These are phyloP conservation scores for Caenorhabditis sp. DNA, from an alignment of 2,888 invertebrate species.

Conservation along the genomic window DNA sequence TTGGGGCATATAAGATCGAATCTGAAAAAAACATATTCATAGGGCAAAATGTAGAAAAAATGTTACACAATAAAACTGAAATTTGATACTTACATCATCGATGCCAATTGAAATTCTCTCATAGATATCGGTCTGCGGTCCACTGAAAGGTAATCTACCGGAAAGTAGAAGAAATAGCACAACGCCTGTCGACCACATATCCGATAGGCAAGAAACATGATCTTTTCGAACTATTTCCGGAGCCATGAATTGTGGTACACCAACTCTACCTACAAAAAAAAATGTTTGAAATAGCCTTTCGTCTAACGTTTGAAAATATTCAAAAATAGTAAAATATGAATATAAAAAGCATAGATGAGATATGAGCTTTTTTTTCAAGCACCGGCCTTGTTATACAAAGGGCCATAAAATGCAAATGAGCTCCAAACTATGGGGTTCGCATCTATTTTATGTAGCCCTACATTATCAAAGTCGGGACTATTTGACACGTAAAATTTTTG, in stretches of 20 bases:
- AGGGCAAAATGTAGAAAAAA: neutral
- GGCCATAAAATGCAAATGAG: too few relatives aligned
- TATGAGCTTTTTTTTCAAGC: too few relatives aligned
- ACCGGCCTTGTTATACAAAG: too few relatives aligned
- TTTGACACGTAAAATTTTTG: too few relatives aligned
- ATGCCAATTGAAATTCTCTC: constrained; percentile 79
- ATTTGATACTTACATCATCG: constrained; percentile 69
- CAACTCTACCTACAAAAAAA: constrained; percentile 78
- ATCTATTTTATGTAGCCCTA: too few relatives aligned
- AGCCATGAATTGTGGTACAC: constrained; percentile 96
- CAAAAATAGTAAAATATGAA: too few relatives aligned
- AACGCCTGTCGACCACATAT: constrained; percentile 93
- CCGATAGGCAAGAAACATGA: constrained; percentile 78
- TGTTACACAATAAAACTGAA: constrained; percentile 4
- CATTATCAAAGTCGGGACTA: too few relatives aligned
- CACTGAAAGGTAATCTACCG: constrained; percentile 92
- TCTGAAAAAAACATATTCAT: constrained; percentile 17
- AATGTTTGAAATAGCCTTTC: too few relatives aligned
- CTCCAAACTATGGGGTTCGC: too few relatives aligned
- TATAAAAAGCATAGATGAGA: too few relatives aligned
- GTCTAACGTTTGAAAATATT: neutral
- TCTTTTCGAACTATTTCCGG: constrained; percentile 84
- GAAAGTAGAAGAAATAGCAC: constrained; percentile 90
- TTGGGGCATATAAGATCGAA: constrained; percentile 71
- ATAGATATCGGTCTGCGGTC: constrained; percentile 89